Percentiles rank a stretch among this genome's conserved stretches.
phyloP scores from a whole-genome alignment of 2,797 vertebrate species.

The Aphelocoma californica region DNA sequence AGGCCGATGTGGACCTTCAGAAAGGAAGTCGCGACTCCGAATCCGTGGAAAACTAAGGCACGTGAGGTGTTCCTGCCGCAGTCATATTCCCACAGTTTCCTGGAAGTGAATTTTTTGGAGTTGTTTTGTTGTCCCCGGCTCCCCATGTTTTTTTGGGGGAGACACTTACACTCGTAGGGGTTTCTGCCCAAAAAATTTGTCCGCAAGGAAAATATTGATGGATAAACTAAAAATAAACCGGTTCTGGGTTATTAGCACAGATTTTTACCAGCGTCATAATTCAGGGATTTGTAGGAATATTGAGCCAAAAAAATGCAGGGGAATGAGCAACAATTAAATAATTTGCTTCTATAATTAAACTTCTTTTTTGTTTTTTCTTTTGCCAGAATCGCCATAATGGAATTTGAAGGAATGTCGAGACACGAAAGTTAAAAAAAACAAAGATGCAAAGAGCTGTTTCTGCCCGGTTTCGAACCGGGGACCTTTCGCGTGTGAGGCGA shows the following conservation, averaged over 20 bases:
- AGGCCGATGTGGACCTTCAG: rapidly evolving
- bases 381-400: rapidly evolving
- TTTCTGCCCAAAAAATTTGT: background rate
- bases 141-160: background rate
- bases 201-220: background rate
- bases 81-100: too few relatives aligned
- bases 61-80: rapidly evolving
- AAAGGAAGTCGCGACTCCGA: background rate
- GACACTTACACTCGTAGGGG: rapidly evolving
- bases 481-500: conserved; percentile 1
- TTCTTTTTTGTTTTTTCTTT: too few relatives aligned
- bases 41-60: rapidly evolving
- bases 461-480: background rate
- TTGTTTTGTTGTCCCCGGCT: too few relatives aligned
- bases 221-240: too few relatives aligned
- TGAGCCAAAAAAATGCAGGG: too few relatives aligned
- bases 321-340: background rate
- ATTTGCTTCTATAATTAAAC: rapidly evolving
- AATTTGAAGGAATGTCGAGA: rapidly evolving
- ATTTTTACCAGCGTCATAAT: background rate
- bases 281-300: too few relatives aligned
- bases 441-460: background rate
- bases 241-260: too few relatives aligned
- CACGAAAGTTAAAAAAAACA: too few relatives aligned
- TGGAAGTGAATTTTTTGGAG: too few relatives aligned